Conservation (phyloP, 64 coral and sea anemone genomes). For the Catalaphyllia jardinei region DNA sequence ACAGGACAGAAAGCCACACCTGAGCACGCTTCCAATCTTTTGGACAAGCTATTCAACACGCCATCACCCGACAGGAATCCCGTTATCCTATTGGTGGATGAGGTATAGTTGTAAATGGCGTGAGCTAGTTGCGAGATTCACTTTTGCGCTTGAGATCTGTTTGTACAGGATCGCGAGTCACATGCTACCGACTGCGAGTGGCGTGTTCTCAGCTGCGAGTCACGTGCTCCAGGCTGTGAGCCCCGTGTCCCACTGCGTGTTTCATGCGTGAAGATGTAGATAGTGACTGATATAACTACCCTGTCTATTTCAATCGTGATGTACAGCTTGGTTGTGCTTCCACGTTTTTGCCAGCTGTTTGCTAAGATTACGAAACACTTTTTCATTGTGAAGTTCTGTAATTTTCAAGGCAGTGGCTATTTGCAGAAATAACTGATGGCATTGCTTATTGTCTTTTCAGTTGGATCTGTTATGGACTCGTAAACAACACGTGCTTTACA, state of each 20-base stretch:
- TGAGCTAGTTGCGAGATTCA: background rate
- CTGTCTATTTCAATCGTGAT: too few species aligned
- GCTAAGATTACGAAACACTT: too few species aligned
- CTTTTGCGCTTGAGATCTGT: background rate
- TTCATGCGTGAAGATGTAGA: too few species aligned
- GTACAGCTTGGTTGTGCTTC: too few species aligned
- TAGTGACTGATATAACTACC: too few species aligned
- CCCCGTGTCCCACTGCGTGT: too few species aligned
- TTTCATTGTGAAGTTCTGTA: background rate
- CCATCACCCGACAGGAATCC: constrained; percentile 53
- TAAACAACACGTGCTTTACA: constrained; percentile 97
- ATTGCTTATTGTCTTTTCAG: constrained; percentile 24
- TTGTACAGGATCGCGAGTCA: background rate
- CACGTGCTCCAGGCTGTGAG: too few species aligned
- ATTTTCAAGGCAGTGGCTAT: background rate
- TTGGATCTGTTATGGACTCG: constrained; percentile 95
- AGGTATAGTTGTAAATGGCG: constrained; percentile 35
- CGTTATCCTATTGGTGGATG: constrained; percentile 90
- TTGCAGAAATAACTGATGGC: background rate
- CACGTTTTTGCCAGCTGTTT: too few species aligned
- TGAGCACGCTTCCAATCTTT: constrained; percentile 76
- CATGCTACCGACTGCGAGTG: too few species aligned
- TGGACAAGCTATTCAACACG: constrained; percentile 84
- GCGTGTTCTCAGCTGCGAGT: too few species aligned
- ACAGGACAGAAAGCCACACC: constrained; percentile 88